Evolutionary conservation across 1,140 invertebrate genomes (phyloP), one percentile per base, ranked within the genome.

Genomic region (Mamestra configurata): DNA sequence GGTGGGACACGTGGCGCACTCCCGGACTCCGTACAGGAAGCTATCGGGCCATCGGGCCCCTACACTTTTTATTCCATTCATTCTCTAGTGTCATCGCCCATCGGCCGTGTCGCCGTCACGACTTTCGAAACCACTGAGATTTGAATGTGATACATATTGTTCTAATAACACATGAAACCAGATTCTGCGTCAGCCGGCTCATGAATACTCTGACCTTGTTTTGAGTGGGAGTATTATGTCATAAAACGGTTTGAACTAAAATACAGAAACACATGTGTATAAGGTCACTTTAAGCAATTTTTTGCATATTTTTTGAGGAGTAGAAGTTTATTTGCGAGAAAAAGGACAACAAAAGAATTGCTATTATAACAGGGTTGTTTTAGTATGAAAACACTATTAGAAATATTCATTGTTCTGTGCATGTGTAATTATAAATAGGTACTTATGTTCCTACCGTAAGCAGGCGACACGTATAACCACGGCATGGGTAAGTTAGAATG

Each of bases 51-150:
- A 90, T 89, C 84, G 82, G 84, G 87, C 85, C 79, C n/a, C 75
- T 79, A 82, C 77, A 86, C 82, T 92, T 91, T 93, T 92, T 92
- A 82, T 90, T 89, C 77, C 78, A 86, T 89, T 86, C 78, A 84
- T 83, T 87, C 80, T 84, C 79, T 89, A 86, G 82, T 88, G 89
- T 90, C 89, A 90, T 88, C 88, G 84, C 66, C 79, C 86, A 31
- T 31, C 27, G 27, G 2, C 2, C 89, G 89, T 88, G 80, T 20
- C 73, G 80, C 31, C 70, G 77, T 43, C 81, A 80, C 53, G 61
- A 79, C 66, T 79, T 71, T 61, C 55, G 71, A 76, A 70, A 79
- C 51, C 31, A 61, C 64, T 4, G 35, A 72, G 68, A 66, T 77
- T 81, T 71, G 15, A 49, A 77, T 77, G 79, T 77, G 49, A 77